Evolutionary conservation across 2,113 vertebrate genomes (phyloP), one percentile per base, ranked within the genome.

Genomic region (Pomatorhinus ruficollis): DNA sequence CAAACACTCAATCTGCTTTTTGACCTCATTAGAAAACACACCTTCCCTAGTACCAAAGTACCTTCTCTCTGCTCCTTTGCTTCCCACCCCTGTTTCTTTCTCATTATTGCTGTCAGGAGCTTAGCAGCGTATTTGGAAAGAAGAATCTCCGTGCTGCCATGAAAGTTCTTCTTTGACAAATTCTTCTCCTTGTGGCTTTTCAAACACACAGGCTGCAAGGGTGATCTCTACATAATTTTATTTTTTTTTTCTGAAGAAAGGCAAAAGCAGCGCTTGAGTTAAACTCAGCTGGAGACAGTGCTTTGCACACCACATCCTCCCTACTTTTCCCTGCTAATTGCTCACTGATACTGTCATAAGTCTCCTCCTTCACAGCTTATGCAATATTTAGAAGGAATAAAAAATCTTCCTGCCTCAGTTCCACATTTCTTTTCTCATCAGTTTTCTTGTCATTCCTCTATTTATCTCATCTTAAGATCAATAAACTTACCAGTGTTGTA

Each of bases 381-480:
- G 21, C 22, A 81, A 83, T 87, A 94, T 66, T 71, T 47, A 85
- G 33, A 27, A 59, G 22, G 12, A 71, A 45, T 57, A n/a, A 72
- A 68, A 35, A 18, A 22, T 6, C 15, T 61, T 50, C 53, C 53
- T 57, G 7, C 52, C 57, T 85, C 37, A 60, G 33, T 75, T 84
- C 54, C n/a, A 42, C 8, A 39, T 69, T 78, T 52, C 9, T 75
- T 85, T 88, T 83, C 49, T 83, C 33, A 39, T 54, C 14, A 57
- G 6, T 78, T 83, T 92, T 79, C n/a, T 45, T 61, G 42, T 44
- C 11, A 40, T 74, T 94, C 11, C 10, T 6, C 5, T 86, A 18
- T 69, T 70, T 89, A 69, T 45, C 42, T 76, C n/a, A 49, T 82
- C 33, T 66, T 45, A 23, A 89, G 56, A 93, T 84, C 47, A 84